Evolutionary conservation across 2,797 vertebrate species (phyloP).

Genomic region (Gouania willdenowi): DNA sequence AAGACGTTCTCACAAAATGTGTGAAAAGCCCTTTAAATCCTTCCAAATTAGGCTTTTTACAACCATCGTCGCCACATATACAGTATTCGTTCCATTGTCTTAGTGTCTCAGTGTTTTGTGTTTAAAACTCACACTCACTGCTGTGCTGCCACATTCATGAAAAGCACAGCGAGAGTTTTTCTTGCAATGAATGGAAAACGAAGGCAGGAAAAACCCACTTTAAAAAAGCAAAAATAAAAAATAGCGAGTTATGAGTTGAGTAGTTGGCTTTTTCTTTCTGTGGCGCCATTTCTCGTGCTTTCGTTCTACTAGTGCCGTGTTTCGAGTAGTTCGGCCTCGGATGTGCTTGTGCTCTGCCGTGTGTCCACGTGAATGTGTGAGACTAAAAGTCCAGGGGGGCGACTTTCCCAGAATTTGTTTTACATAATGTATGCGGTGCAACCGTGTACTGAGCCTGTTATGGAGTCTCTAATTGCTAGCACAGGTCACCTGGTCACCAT

Average conservation of each 20-base stretch:
- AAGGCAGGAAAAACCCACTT: conserved; percentile 23
- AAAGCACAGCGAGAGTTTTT: conserved; percentile 35
- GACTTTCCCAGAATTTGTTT: conserved; percentile 49
- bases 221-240: conserved; percentile 33
- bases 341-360: conserved; percentile 25
- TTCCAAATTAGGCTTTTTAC: conserved; percentile 26
- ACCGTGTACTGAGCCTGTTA: conserved; percentile 56
- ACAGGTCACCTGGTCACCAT: conserved; percentile 69
- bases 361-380: conserved; percentile 32
- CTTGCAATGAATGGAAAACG: conserved; percentile 32
- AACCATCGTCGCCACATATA: conserved; percentile 16
- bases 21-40: conserved; percentile 28
- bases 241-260: conserved; percentile 5
- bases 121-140: conserved; percentile 24
- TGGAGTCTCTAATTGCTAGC: conserved; percentile 63
- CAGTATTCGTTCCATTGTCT: conserved; percentile 31
- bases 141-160: conserved; percentile 23
- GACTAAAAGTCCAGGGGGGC: conserved; percentile 42
- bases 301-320: conserved; percentile 34
- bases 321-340: neutral
- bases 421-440: conserved; percentile 58
- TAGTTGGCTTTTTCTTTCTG: conserved; percentile 1
- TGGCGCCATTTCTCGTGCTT: conserved; percentile 3
- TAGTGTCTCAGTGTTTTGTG: conserved; percentile 44
- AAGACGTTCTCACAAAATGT: conserved; percentile 11